phyloP scores from a whole-genome alignment of 1,140 invertebrate species.

The Frieseomelitta varia region DNA sequence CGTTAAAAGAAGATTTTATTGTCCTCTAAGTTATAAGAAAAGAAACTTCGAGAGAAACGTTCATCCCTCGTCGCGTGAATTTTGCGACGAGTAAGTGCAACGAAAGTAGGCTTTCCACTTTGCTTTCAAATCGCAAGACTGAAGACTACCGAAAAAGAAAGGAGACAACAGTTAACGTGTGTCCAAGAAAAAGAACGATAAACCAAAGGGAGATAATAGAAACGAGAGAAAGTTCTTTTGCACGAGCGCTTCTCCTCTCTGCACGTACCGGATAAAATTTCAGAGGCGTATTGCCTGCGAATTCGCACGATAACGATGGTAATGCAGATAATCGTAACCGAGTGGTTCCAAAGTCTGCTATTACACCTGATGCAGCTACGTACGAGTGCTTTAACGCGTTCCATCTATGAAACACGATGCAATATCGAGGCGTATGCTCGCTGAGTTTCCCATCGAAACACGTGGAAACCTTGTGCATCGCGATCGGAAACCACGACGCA shows the following conservation, averaged over 20 bases:
- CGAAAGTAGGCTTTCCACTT: background rate
- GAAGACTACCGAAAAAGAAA: background rate
- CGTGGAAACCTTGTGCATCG: conserved; percentile 24
- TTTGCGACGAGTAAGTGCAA: background rate
- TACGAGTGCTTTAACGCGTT: conserved; percentile 35
- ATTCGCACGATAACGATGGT: conserved; percentile 17
- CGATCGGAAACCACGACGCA: conserved; percentile 35
- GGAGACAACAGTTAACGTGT: background rate
- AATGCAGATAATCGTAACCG: conserved; percentile 26
- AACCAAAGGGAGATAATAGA: background rate
- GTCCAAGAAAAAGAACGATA: background rate
- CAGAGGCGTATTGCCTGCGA: background rate
- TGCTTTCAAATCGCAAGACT: background rate
- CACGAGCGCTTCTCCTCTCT: background rate
- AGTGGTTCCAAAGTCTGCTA: conserved; percentile 15
- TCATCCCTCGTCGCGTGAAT: background rate
- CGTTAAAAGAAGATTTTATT: background rate
- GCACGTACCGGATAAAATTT: background rate
- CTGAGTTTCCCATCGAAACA: conserved; percentile 16
- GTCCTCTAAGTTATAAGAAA: too few relatives aligned
- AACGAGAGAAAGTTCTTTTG: background rate
- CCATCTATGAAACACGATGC: conserved; percentile 39
- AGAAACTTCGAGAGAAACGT: too few relatives aligned
- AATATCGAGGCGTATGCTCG: conserved; percentile 51
- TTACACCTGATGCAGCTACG: conserved; percentile 43